phyloP scores from a whole-genome alignment of 2,888 invertebrate species.

The Coenonympha arcania region DNA sequence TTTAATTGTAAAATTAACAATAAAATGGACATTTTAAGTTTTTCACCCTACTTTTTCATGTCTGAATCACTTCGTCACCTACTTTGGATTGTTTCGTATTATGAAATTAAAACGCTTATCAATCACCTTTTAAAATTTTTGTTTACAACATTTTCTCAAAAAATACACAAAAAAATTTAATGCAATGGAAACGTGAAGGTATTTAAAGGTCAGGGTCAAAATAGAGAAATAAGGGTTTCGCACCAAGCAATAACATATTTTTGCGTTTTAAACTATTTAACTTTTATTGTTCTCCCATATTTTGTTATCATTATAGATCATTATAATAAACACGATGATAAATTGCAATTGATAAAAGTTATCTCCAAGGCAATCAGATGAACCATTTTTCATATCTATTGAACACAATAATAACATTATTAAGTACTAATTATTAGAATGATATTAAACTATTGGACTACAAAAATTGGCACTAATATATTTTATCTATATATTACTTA shows the following conservation, averaged over 20 bases:
- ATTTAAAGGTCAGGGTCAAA: constrained; percentile 4
- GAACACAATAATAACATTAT: not conserved
- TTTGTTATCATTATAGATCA: not conserved
- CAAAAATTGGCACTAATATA: no score
- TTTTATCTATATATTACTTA: no score
- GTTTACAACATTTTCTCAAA: not conserved
- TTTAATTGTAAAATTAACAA: not conserved
- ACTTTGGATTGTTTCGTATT: not conserved
- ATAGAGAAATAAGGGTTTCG: constrained; percentile 5
- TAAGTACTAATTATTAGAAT: not conserved
- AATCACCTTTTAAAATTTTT: no score
- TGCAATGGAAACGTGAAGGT: not conserved
- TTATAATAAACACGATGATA: not conserved
- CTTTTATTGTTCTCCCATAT: not conserved
- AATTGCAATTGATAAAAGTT: not conserved
- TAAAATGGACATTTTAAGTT: not conserved
- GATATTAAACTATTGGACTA: no score
- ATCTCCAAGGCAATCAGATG: constrained; percentile 3
- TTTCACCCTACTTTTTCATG: not conserved
- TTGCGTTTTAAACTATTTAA: not conserved
- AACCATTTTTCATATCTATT: not conserved
- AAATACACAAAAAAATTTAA: not conserved
- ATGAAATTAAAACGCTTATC: no score
- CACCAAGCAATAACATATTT: not conserved
- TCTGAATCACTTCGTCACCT: not conserved